Percentiles rank a stretch among this genome's conserved stretches.
phyloP scores from a whole-genome alignment of 2,888 invertebrate species.

The Nezara viridula region DNA sequence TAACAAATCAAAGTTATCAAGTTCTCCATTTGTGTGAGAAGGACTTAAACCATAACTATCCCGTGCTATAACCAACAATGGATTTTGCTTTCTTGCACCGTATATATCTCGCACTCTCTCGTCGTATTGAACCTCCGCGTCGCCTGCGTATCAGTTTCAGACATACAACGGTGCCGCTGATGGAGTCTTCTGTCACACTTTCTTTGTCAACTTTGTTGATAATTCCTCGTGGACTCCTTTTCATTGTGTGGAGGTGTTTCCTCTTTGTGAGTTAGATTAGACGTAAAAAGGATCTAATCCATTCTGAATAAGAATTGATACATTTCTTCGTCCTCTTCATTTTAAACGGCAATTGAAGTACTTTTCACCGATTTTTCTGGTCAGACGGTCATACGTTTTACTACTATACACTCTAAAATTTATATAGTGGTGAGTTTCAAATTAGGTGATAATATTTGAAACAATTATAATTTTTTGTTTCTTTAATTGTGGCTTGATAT shows the following conservation, averaged over 20 bases:
- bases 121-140: neutral
- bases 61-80: neutral
- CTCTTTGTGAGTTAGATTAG: slow-evolving; percentile 10
- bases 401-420: too few relatives aligned
- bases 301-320: neutral
- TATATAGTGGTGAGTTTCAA: too few relatives aligned
- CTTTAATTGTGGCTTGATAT: too few relatives aligned
- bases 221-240: slow-evolving; percentile 5
- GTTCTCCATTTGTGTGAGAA: neutral
- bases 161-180: slow-evolving; percentile 1
- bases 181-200: slow-evolving; percentile 29
- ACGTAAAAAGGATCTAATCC: neutral
- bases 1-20: neutral
- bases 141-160: neutral
- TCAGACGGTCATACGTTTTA: neutral
- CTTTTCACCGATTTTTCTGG: neutral
- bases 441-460: too few relatives aligned
- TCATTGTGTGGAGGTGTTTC: neutral
- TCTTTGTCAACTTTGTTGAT: neutral
- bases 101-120: neutral
- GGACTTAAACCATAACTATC: neutral
- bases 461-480: too few relatives aligned
- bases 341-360: neutral
- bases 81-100: neutral
- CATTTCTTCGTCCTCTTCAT: neutral